Evolutionary conservation across 2,888 invertebrate genomes (phyloP), one percentile per base, ranked within the genome.

Genomic region (Callosobruchus maculatus): DNA sequence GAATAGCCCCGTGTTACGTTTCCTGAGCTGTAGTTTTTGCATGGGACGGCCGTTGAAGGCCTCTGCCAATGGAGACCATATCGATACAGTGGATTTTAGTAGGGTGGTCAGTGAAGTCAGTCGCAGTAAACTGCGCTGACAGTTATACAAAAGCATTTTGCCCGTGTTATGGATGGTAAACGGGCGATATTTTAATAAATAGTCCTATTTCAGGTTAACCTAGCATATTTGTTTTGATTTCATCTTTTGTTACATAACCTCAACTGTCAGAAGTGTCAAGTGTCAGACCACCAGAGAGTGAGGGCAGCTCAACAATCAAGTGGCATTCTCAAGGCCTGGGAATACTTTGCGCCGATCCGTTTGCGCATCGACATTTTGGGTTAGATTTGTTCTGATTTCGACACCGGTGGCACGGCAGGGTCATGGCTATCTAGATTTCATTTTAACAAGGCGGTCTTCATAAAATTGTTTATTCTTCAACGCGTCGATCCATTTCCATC

Each of bases 1-100:
- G 87, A 98, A 98, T 3, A 98, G 88, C 4, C 97, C 98, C 21
- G 81, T 78, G 71, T 78, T 77, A 71, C 80, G 71, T 66, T 71
- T 78, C 49, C 77, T 76, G 49, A 79, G 75, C 66, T 77, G 77
- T 31, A 76, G 78, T 74, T 81, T 81, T 69, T 78, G 79, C n/a
- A 77, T 74, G 9, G 82, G 82, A 49, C 79, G 78, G n/a, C 80
- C 74, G 72, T 82, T 82, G 72, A 82, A 82, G 20, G 79, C 80
- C 74, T 82, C 81, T 9, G 82, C 82, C 71, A 82, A 73, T 13
- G 82, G 80, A 20, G 82, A 80, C 82, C 82, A 82, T 74, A 81
- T 80, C 66, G 82, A 82, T 20, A 81, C 18, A 5, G 18, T 13
- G 21, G 73, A n/a, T n/a, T 26, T 67, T 21, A 71, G 67, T 18